Evolutionary conservation across 1,140 invertebrate genomes (phyloP), one percentile per base, ranked within the genome.

Genomic region (Eriosoma lanigerum): DNA sequence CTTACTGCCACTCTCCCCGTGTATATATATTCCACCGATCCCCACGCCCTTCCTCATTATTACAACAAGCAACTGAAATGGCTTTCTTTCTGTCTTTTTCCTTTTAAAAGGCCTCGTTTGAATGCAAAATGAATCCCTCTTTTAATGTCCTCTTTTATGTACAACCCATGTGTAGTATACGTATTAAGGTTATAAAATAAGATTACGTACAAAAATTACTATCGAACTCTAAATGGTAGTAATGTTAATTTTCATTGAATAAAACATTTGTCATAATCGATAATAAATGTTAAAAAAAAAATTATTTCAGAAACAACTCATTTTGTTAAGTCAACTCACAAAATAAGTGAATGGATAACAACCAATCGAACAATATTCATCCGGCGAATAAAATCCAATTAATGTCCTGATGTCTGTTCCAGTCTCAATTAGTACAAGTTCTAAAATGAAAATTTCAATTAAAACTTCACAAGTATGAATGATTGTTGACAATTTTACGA

Each of bases 121-220:
- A 78, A 78, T 78, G 75, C 75, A 62, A 78, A 75, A 78, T 78
- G 54, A 78, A 62, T 78, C 75, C 75, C 75, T 56, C 62, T 78
- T 78, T 78, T 78, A 76, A 78, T 78, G 56, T 58, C 56, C 54
- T 78, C 75, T 62, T 78, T 78, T 78, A 62, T 78, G 56, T 62
- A 78, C 75, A 62, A 78, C 26, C 38, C n/a, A n/a, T n/a, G n/a
- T n/a, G n/a, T n/a, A n/a, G 54, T 60, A 38, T 76, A 38, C 29
- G 12, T 72, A 72, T 72, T 29, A 13, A 32, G 68, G 52, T 72
- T 52, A 15, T 5, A 8, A 72, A 72, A 72, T 72, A 21, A 72
- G 68, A 72, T 72, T 72, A 72, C 26, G 15, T 52, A 72, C 24
- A 17, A 72, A 72, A 72, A 72, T 52, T 24, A 72, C 52, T 72